These are phyloP conservation scores for Metalampra italica DNA, from an alignment of 2,888 invertebrate species.

Conservation along the genomic window DNA sequence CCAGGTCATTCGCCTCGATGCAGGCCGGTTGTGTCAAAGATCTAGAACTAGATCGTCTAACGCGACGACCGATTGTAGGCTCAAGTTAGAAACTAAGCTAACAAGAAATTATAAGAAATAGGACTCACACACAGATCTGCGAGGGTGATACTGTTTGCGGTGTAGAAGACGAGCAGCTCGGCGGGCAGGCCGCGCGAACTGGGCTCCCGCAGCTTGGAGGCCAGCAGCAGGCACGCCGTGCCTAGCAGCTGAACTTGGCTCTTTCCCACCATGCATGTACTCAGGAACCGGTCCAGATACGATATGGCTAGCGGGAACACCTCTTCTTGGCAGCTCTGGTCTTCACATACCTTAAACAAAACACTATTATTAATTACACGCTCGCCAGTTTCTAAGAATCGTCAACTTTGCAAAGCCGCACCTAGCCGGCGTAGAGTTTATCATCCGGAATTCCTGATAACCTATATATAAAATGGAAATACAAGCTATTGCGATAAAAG, in stretches of 20 bases:
- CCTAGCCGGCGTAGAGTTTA: constrained; percentile 48
- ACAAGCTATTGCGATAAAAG: constrained; percentile 62
- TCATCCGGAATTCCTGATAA: constrained; percentile 73
- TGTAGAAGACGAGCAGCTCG: constrained; percentile 92
- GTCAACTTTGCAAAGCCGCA: constrained; percentile 26
- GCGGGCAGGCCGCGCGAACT: constrained; percentile 85
- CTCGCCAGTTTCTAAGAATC: constrained; percentile 30
- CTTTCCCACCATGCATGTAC: constrained; percentile 88
- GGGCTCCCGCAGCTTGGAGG: constrained; percentile 95
- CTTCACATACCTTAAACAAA: constrained; percentile 91
- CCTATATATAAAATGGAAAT: constrained; percentile 67
- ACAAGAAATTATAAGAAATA: constrained; percentile 30
- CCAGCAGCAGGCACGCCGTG: constrained; percentile 93
- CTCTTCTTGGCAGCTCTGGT: constrained; percentile 94
- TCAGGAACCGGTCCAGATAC: constrained; percentile 95
- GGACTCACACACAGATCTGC: constrained; percentile 91
- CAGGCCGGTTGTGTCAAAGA: background rate
- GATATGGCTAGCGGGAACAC: constrained; percentile 95
- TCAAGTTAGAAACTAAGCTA: background rate
- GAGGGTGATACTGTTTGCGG: constrained; percentile 93
- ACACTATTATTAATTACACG: background rate
- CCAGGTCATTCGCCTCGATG: constrained; percentile 6
- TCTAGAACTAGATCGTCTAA: background rate
- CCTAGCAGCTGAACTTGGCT: constrained; percentile 94
- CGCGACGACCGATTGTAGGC: background rate